Evolutionary conservation across 2,888 invertebrate species (phyloP).

Genomic region (Rhamnusium bicolor): DNA sequence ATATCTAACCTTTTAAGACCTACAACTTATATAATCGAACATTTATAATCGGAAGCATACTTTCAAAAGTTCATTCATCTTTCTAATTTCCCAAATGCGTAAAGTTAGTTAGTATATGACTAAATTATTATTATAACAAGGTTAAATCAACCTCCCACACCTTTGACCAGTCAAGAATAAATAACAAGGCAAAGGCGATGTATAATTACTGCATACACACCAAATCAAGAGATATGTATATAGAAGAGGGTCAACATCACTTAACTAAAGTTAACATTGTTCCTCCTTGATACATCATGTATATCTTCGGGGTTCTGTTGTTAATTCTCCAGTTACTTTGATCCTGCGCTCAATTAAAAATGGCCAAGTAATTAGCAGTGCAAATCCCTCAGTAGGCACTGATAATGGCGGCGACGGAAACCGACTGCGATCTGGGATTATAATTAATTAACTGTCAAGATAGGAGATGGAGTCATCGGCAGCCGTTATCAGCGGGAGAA

Average conservation of each 20-base stretch:
- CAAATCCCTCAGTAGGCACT: constrained; percentile 43
- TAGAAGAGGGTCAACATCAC: neutral
- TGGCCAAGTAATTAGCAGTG: constrained; percentile 43
- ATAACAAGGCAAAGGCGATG: neutral
- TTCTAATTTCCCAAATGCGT: neutral
- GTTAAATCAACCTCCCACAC: neutral
- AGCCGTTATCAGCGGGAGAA: constrained; percentile 31
- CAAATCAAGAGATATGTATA: neutral
- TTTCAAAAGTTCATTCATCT: neutral
- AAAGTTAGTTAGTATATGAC: neutral
- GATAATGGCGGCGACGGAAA: constrained; percentile 42
- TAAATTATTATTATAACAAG: neutral
- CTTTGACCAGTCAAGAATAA: neutral
- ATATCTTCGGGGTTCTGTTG: constrained; percentile 25
- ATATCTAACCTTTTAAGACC: too few relatives aligned
- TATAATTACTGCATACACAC: neutral
- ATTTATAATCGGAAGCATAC: too few relatives aligned
- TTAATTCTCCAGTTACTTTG: constrained; percentile 37
- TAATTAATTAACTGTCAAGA: constrained; percentile 46
- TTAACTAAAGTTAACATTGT: neutral
- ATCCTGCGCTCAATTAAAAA: constrained; percentile 44
- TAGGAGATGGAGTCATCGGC: constrained; percentile 41
- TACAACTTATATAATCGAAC: too few relatives aligned
- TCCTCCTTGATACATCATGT: neutral
- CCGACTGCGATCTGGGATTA: constrained; percentile 42